These are phyloP conservation scores for Phrynosoma platyrhinos DNA, from an alignment of 2,113 vertebrate species.

Conservation along the genomic window DNA sequence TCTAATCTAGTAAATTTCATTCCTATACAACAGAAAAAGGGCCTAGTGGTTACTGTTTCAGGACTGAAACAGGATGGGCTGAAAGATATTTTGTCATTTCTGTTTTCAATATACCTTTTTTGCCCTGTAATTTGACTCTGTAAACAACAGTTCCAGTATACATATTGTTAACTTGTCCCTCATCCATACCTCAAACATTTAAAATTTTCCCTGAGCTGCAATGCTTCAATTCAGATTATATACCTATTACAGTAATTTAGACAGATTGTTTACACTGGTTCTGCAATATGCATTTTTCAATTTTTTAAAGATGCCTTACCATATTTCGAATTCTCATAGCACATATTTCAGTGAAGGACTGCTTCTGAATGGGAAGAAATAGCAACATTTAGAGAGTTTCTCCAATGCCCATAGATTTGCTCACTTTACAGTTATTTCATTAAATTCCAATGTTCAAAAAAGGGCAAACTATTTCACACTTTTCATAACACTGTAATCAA, in stretches of 20 bases:
- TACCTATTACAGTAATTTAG: background rate
- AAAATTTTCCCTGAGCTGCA: background rate
- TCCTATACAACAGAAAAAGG: background rate
- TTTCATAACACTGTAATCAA: background rate
- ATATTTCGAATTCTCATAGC: conserved; percentile 42
- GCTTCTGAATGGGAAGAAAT: conserved; percentile 62
- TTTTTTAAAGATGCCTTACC: conserved; percentile 51
- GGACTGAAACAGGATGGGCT: too few relatives aligned
- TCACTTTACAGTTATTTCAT: background rate
- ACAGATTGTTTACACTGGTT: background rate
- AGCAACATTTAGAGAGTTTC: conserved; percentile 26
- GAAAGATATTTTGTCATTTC: background rate
- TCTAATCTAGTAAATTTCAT: background rate
- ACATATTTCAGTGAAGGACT: conserved; percentile 64
- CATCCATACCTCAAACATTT: background rate
- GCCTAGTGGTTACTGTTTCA: background rate
- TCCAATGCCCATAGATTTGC: background rate
- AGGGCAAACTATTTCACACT: background rate
- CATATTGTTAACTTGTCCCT: background rate
- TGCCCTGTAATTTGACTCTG: background rate
- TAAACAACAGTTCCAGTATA: background rate
- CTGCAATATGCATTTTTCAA: background rate
- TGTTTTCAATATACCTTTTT: background rate
- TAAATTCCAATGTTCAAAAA: background rate
- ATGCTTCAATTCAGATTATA: background rate